Base-by-base conservation (phyloP, 2,888 invertebrate species). In the Temnothorax unifasciatus region DNA sequence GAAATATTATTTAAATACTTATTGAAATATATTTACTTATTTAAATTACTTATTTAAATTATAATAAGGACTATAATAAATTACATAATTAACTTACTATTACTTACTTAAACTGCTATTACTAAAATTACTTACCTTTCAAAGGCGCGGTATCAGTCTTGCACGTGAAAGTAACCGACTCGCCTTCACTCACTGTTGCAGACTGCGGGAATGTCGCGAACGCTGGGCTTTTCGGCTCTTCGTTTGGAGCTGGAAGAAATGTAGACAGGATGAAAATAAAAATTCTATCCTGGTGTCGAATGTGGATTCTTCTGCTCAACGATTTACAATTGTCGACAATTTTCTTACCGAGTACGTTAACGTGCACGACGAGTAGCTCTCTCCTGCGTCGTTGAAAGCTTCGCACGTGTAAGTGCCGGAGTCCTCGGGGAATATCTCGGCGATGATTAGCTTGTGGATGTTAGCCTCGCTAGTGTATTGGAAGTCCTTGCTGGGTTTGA, bases 351-450 rank as follows among this genome's bases (percentile, higher is more conserved):
- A 96, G 94, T 84, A 99, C 98, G 92, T 97, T 85, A 99, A 96
- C 88, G 98, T 97, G 95, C 99, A 98, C 91, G 98, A 98, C 94
- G 98, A 98, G 96, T 98, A 98, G 89, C 98, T 98, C 95, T 98
- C 99, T 88, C 98, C 99, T 75, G 97, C 97, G 95, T 99, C 98
- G 95, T 99, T 99, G 96, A 98, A 98, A 89, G 99, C 99, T 95
- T 99, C 99, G 95, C 99, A 99, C 21, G 98, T 98, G 95, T 99
- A 99, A 18, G 98, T 98, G 85, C 99, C 99, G 93, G 97, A 96
- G 94, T 99, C 98, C 95, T 99, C 99, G 1, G 99, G 99, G 97
- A 99, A 99, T 94, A 99, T 98, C 95, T 99, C 99, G 41, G 98
- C 98, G 92, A 99, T 98, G 92, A 97, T 96, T 89, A 99, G 96